Base-by-base conservation (phyloP, 1,140 invertebrate genomes). In the Drosophila teissieri region DNA sequence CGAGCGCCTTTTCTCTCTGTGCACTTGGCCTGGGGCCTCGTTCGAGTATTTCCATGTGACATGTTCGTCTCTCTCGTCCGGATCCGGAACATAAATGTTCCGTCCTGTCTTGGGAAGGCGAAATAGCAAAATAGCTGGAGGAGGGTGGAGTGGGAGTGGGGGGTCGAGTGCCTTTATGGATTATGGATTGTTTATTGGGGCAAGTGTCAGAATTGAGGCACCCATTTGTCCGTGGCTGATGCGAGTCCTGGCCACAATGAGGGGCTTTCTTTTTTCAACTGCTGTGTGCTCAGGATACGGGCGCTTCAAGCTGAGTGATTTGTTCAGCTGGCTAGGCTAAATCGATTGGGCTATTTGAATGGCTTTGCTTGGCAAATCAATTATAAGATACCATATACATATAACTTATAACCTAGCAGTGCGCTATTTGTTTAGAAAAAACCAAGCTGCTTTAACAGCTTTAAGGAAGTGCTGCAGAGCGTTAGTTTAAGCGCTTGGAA, bases 141-240 rank as follows among this genome's bases (percentile, higher is more conserved):
- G n/a, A 19, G 14, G 22, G 36, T 11, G n/a, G 4, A 54, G 11
- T 4, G 17, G n/a, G 4, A 54, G 11, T 4, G 17, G 4, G 22
- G 1, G 39, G 7, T 19, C 19, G 4, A 10, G 11, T 61, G 61
- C 44, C 61, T 61, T 60, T 64, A 45, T 64, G 34, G 61, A 61
- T 64, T 64, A 64, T 61, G 40, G 56, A 56, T 34, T 60, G 22
- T 39, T 12, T 56, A 45, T 56, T 34, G 49, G 49, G 15, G 15
- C 49, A 52, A 45, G 61, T 57, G 39, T 17, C 53, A 17, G 39
- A 24, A 39, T 27, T 24, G 27, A 4, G 53, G 22, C 53, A 55
- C 17, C 27, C 22, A 36, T 37, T 48, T 58, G 53, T 60, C 31
- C 53, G n/a, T 53, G 24, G 24, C 15, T 27, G 24, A 40, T 24